phyloP scores from a whole-genome alignment of 2,888 invertebrate genomes.

The Tetragonula carbonaria region DNA sequence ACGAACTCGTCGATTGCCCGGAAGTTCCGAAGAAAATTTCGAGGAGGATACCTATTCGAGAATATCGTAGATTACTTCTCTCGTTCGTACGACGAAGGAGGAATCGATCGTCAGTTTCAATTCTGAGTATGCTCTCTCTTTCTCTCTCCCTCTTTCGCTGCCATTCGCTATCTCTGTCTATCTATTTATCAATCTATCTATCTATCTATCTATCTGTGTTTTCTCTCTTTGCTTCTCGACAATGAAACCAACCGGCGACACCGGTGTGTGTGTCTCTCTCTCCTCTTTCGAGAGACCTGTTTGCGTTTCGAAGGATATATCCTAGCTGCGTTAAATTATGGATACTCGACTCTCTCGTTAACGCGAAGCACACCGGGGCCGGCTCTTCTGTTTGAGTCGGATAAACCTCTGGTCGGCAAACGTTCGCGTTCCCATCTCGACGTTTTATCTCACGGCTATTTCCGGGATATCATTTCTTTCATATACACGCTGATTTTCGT shows the following conservation, averaged over 20 bases:
- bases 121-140: background rate
- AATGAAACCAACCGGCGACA: background rate
- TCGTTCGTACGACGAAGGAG: background rate
- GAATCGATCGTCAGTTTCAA: slow-evolving; percentile 28
- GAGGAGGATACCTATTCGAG: slow-evolving; percentile 14
- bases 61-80: slow-evolving; percentile 11
- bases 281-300: slow-evolving; percentile 4
- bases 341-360: slow-evolving; percentile 18
- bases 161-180: too few relatives aligned
- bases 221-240: background rate
- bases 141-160: background rate
- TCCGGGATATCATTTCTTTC: slow-evolving; percentile 11
- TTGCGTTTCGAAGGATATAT: slow-evolving; percentile 12
- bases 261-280: background rate
- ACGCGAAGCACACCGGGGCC: background rate
- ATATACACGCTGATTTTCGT: background rate
- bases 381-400: slow-evolving; percentile 18
- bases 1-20: slow-evolving; percentile 32
- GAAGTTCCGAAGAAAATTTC: slow-evolving; percentile 7
- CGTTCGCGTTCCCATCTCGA: background rate
- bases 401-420: slow-evolving; percentile 15
- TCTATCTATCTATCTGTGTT: background rate
- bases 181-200: too few relatives aligned
- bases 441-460: slow-evolving; percentile 16
- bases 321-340: slow-evolving; percentile 34